Percentiles rank a stretch among this genome's conserved stretches.
phyloP scores from a whole-genome alignment of 2,888 invertebrate species.

The Antheraea assamensis region DNA sequence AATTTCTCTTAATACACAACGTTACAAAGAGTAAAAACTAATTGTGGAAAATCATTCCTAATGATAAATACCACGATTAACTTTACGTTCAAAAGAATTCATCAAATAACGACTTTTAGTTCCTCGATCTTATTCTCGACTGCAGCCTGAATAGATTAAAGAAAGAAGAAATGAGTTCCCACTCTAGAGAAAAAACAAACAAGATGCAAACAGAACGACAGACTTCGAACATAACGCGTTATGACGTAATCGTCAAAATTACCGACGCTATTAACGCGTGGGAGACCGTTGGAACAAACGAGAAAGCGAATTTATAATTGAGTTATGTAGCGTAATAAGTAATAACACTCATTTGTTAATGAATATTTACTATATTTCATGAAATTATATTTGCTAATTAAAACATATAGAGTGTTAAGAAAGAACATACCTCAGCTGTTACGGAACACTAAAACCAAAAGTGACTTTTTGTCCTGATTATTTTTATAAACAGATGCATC shows the following conservation, averaged over 20 bases:
- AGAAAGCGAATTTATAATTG: conserved; percentile 20
- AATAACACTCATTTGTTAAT: background rate
- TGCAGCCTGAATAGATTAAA: background rate
- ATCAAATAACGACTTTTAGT: background rate
- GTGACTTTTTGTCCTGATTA: background rate
- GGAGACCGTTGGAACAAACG: conserved; percentile 7
- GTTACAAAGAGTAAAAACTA: background rate
- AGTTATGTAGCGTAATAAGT: background rate
- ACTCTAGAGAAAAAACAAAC: background rate
- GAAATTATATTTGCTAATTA: background rate
- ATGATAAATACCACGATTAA: background rate
- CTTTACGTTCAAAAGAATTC: background rate
- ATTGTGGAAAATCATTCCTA: background rate
- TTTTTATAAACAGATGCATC: too few relatives aligned
- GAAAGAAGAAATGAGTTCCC: background rate
- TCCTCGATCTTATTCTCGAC: background rate
- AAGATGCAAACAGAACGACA: conserved; percentile 5
- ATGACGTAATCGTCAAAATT: conserved; percentile 19
- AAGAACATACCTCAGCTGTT: background rate
- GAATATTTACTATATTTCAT: background rate
- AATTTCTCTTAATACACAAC: background rate
- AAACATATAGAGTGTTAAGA: background rate
- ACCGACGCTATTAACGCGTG: conserved; percentile 14
- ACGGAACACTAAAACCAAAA: background rate
- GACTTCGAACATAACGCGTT: background rate